Evolutionary conservation across 2,797 vertebrate species (phyloP).

Genomic region (Girardinus metallicus): DNA sequence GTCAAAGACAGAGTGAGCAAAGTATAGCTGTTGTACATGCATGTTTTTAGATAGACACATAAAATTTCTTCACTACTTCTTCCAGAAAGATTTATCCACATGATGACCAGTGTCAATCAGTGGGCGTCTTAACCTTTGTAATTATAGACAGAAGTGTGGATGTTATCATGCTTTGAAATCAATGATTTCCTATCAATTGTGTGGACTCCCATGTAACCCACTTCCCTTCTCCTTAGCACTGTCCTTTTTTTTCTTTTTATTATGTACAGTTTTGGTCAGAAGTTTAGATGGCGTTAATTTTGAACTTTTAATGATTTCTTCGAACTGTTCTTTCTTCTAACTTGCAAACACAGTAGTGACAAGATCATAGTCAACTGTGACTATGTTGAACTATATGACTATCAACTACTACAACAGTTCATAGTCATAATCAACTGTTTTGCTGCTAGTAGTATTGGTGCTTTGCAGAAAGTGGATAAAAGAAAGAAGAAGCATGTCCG

Average conservation of each 20-base stretch:
- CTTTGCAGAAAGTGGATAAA: background rate
- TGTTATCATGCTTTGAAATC: slow-evolving; percentile 58
- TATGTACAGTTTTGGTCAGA: background rate
- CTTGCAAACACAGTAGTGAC: background rate
- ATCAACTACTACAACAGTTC: too few species aligned
- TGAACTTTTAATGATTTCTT: background rate
- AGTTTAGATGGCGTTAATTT: background rate
- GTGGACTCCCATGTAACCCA: background rate
- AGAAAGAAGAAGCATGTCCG: background rate
- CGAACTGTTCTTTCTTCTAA: background rate
- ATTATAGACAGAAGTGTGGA: slow-evolving; percentile 56
- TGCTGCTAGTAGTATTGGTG: background rate
- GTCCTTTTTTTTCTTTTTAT: background rate
- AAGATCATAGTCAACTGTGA: background rate
- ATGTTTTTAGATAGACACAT: slow-evolving; percentile 36
- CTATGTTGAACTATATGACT: too few species aligned
- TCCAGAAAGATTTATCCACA: slow-evolving; percentile 17
- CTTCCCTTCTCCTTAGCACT: background rate
- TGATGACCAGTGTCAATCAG: slow-evolving; percentile 14
- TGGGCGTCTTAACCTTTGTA: slow-evolving; percentile 49
- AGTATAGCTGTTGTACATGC: slow-evolving; percentile 50
- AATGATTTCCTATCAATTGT: background rate
- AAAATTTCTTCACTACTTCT: slow-evolving; percentile 29
- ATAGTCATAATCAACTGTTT: background rate
- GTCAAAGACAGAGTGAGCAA: slow-evolving; percentile 66